Percentiles rank a stretch among this genome's conserved stretches.
Evolutionary conservation across 53 echinoderm and acorn worm genomes (phyloP).

Genomic region (Echinarachnius parma): DNA sequence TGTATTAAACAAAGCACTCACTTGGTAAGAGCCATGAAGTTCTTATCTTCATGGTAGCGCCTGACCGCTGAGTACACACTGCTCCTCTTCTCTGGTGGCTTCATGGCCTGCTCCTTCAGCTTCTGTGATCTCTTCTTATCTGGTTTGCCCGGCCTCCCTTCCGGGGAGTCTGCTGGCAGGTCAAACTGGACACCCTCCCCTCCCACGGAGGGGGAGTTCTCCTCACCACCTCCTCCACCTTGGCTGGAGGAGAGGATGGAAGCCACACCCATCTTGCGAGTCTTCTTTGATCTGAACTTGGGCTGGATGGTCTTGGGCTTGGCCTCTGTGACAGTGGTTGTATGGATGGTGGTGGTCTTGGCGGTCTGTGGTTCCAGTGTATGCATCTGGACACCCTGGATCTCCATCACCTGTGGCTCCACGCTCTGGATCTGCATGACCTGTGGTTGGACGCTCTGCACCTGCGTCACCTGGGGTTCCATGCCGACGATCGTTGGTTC

Average conservation of each 20-base stretch:
- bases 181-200: conserved; percentile 52
- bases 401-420: conserved; percentile 1
- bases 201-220: conserved; percentile 37
- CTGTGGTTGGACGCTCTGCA: too few species aligned
- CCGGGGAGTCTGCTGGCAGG: conserved; percentile 41
- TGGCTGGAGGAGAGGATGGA: conserved; percentile 28
- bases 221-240: background rate
- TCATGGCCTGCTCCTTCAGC: conserved; percentile 79
- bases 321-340: conserved; percentile 28
- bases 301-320: conserved; percentile 70
- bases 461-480: too few species aligned
- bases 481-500: too few species aligned
- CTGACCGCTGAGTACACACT: conserved; percentile 93
- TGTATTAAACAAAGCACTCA: too few species aligned
- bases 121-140: conserved; percentile 72
- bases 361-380: conserved; percentile 11
- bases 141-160: conserved; percentile 51
- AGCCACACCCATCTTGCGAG: conserved; percentile 72
- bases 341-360: conserved; percentile 13
- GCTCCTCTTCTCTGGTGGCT: conserved; percentile 87
- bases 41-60: conserved; percentile 95
- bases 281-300: conserved; percentile 75
- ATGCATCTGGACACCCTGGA: background rate
- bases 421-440: too few species aligned
- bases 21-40: conserved; percentile 94